Evolutionary conservation across 1,140 invertebrate genomes (phyloP).

Genomic region (Chymomyza costata): DNA sequence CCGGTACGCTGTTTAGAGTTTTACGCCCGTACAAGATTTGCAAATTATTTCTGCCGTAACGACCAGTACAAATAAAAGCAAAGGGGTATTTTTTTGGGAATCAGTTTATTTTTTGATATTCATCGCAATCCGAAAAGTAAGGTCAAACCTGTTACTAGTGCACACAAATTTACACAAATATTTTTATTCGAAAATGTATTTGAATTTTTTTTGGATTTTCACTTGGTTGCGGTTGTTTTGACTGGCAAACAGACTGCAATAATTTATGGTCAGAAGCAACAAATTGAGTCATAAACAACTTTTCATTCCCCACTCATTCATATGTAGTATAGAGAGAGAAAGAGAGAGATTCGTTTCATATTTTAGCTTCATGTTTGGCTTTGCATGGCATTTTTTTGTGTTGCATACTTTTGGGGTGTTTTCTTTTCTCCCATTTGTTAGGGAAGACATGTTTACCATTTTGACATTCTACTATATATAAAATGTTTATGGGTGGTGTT

Average conservation of each 20-base stretch:
- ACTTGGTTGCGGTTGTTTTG: slow-evolving; percentile 5
- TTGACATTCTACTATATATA: too few species aligned
- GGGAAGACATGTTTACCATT: too few species aligned
- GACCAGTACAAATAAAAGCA: too few species aligned
- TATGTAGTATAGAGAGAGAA: slow-evolving; percentile 39
- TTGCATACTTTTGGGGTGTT: slow-evolving; percentile 48
- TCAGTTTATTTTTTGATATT: slow-evolving; percentile 19
- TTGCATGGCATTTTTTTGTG: slow-evolving; percentile 10
- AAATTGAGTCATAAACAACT: slow-evolving; percentile 73
- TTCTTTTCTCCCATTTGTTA: neutral
- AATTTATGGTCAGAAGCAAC: slow-evolving; percentile 72
- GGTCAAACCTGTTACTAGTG: neutral
- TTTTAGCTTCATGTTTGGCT: slow-evolving; percentile 12
- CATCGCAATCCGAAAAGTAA: too few species aligned
- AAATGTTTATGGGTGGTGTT: too few species aligned
- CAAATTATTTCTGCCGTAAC: too few species aligned
- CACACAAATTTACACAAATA: slow-evolving; percentile 5
- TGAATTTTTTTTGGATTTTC: slow-evolving; percentile 15
- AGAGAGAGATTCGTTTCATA: too few species aligned
- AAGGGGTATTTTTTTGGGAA: too few species aligned
- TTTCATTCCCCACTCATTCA: slow-evolving; percentile 73
- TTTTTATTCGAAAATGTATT: neutral
- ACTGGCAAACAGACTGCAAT: slow-evolving; percentile 54
- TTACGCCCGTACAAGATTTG: too few species aligned
- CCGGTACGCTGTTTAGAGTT: too few species aligned